A percentile compares a stretch with the other conserved stretches of the same genome.
Evolutionary conservation across 2,113 vertebrate species (phyloP).

Genomic region (Dinomys branickii): DNA sequence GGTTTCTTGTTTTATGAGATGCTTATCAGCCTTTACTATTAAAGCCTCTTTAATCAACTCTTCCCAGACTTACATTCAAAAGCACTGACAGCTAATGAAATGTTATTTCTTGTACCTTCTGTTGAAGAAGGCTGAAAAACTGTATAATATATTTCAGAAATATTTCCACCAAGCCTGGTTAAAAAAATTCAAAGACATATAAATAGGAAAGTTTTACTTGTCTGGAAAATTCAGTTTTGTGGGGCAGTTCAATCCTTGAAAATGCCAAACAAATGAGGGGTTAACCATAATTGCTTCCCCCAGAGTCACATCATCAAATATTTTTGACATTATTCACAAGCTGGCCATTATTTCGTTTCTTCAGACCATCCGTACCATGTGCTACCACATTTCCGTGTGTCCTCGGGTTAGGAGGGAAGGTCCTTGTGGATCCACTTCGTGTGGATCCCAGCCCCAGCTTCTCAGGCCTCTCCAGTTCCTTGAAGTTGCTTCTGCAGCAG

Average conservation of each 20-base stretch:
- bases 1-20: not conserved
- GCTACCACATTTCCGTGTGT: not conserved
- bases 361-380: not conserved
- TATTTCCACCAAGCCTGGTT: slow-evolving; percentile 65
- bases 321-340: slow-evolving; percentile 72
- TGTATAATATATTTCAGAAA: slow-evolving; percentile 68
- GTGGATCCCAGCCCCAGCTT: not conserved
- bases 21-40: not conserved
- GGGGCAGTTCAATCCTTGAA: slow-evolving; percentile 67
- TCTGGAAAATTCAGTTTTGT: slow-evolving; percentile 78
- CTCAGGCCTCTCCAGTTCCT: not conserved
- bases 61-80: slow-evolving; percentile 43
- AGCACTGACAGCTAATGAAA: slow-evolving; percentile 12
- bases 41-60: slow-evolving; percentile 24
- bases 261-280: slow-evolving; percentile 82
- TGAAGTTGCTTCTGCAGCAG: not conserved
- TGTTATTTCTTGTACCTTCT: slow-evolving; percentile 49
- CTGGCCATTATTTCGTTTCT: slow-evolving; percentile 48
- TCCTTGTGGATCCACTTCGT: not conserved
- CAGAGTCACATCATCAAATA: slow-evolving; percentile 77
- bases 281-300: slow-evolving; percentile 79
- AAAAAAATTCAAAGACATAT: slow-evolving; percentile 65
- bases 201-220: slow-evolving; percentile 77
- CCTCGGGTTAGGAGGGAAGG: not conserved
- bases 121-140: slow-evolving; percentile 48